These are phyloP conservation scores for Rhabdomys dilectus DNA, from an alignment of 2,113 vertebrate species.

Conservation along the genomic window DNA sequence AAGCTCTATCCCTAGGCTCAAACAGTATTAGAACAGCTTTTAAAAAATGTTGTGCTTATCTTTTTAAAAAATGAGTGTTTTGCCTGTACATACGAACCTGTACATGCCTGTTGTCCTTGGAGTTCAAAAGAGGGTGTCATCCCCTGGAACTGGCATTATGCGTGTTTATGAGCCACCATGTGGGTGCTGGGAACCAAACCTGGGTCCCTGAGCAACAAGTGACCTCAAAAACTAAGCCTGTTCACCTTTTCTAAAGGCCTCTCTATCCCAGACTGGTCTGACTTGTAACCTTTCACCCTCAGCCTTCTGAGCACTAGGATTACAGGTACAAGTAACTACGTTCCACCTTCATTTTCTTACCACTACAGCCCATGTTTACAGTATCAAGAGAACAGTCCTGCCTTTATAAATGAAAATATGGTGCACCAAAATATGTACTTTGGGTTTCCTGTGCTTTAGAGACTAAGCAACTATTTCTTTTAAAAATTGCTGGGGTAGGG, in stretches of 20 bases:
- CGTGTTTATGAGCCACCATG: background rate
- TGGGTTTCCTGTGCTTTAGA: conserved; percentile 7
- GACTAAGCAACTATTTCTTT: conserved; percentile 12
- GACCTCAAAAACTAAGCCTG: background rate
- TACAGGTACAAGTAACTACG: background rate
- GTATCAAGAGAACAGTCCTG: background rate
- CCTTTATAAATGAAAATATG: conserved; percentile 33
- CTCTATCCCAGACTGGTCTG: background rate
- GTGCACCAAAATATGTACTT: background rate
- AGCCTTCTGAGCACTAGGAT: background rate
- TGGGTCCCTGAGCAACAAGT: background rate
- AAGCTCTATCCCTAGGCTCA: background rate
- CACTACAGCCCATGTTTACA: background rate
- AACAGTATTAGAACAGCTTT: background rate
- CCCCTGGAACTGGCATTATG: background rate
- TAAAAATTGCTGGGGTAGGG: background rate
- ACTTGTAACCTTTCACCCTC: background rate
- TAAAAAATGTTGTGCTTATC: background rate
- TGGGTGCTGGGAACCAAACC: background rate
- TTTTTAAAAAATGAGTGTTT: background rate
- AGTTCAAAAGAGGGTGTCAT: background rate
- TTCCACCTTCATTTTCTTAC: background rate
- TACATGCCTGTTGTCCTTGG: background rate
- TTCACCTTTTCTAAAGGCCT: too few species aligned
- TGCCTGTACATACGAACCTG: background rate